Base-by-base conservation (phyloP, 2,113 vertebrate species). In the Lagopus leucura region DNA sequence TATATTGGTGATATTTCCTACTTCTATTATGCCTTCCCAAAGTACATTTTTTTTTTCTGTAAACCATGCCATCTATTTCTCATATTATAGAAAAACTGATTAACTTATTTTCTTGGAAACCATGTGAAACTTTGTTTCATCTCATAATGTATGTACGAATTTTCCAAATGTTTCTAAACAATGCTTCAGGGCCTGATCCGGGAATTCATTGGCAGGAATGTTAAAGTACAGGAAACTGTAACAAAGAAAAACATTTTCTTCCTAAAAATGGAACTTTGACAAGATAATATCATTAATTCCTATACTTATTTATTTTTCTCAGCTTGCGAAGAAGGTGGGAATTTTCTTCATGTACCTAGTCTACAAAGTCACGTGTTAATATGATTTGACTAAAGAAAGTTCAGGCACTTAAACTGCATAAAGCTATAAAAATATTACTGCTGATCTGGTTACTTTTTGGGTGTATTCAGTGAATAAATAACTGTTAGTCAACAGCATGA, bases 191-290 rank as follows among this genome's bases (percentile, higher is more conserved):
- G 65, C 43, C 43, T 75, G 72, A 84, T 90, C 69, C 1, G 1
- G 72, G 54, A 55, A 86, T 86, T 90, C 65, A 67, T 8, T 32
- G 47, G 47, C 77, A 74, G 88, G 72, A 78, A 83, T 64, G 64
- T 70, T 83, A 8, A 82, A 81, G 72, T 86, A 92, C 79, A 92
- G 86, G 92, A 88, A 96, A 43, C 13, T 60, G 24, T 93, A 81
- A 89, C 72, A 91, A 77, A 81, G 70, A 83, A 28, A 55, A 82
- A 91, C 82, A 71, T 86, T 94, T 96, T 88, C 21, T 47, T 77
- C 17, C 42, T 77, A 67, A 84, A 69, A 9, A 69, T 21, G 75
- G 47, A 90, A 69, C 38, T 86, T 52, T 19, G 80, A 90, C 57
- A 81, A 86, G 80, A 89, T 65, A 84, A 15, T 48, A 75, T 86